Evolutionary conservation across 2,888 invertebrate species (phyloP), one percentile per base, ranked within the genome.

Genomic region (Drosophila testacea): DNA sequence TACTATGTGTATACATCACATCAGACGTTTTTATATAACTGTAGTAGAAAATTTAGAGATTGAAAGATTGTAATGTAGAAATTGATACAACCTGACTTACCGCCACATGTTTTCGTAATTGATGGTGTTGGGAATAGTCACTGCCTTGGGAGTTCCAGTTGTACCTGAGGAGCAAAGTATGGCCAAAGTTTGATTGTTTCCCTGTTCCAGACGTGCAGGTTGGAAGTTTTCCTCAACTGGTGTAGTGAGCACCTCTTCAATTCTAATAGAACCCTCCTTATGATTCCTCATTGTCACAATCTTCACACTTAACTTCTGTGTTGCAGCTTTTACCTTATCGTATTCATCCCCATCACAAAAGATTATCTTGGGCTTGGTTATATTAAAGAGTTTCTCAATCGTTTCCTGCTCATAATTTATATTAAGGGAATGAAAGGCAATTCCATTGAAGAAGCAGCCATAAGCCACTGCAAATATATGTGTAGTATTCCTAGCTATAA

Each of bases 161-260:
- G 88, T 87, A 7, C 90, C 90, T n/a, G 89, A 87, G 0, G 90
- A 78, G 41, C 89, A 84, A 0, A 89, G 57, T 66, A 91, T 88
- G 1, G 81, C 83, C 7, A 84, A 81, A 4, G 77, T 78, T 59
- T 87, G 82, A 60, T 77, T 76, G 2, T 73, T 77, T 10, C 83
- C 83, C 10, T 73, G 48, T 10, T 73, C 71, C 5, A 79, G 69
- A 11, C 62, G 65, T 22, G 74, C 66, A 1, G 85, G 85, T 32
- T 32, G 36, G 39, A 66, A 70, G 38, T 54, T 36, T 0, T 7
- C 30, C 16, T 39, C 38, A 0, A 54, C 7, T 0, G 57, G 36
- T 42, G 52, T 47, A 0, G 4, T 10, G 1, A 71, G 44, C 2
- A 71, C 42, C 36, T 71, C 59, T 3, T 41, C 39, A 55, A 59